Evolutionary conservation across 2,113 vertebrate species (phyloP), one percentile per base, ranked within the genome.

Genomic region (Neoarius graeffei): DNA sequence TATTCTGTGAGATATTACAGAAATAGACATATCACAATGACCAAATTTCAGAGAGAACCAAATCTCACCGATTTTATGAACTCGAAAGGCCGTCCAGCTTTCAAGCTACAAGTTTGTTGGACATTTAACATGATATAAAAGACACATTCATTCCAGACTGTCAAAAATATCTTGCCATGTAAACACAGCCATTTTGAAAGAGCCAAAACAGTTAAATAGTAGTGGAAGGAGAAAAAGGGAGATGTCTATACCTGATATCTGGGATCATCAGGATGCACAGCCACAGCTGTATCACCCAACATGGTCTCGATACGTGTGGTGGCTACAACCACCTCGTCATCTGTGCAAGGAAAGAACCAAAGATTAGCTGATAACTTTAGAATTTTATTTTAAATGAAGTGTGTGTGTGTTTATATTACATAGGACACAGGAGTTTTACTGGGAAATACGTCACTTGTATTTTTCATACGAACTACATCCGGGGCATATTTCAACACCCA

Each of bases 301-400:
- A 98, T 95, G 0, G 97, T 98, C 95, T 98, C 97, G 3, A 97
- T 95, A 93, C 97, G 97, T 0, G 97, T 98, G 7, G 97, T 98
- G 15, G 96, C 97, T 67, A 98, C 96, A 0, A 97, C 92, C 3
- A 98, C 95, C 88, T 98, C 97, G 84, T 97, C 96, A 52, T 95
- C 96, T 97, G n/a, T 42, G 11, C 15, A n/a, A 79, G 27, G 54
- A 54, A 71, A 85, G 25, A 20, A 62, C 1, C 69, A n/a, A 9
- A 35, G 15, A 64, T 76, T 7, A 25, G 42, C 23, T 35, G 56
- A 60, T 15, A 5, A 15, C 14, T 1, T 19, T 13, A 52, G 13
- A 69, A 66, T 50, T n/a, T 62, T 9, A 62, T 42, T 42, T 74
- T 9, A 35, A 77, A 77, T 52, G 19, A 27, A 52, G 3, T 56